These are phyloP conservation scores for Pseudeuparius sepicola DNA, from an alignment of 2,888 invertebrate species.

Conservation along the genomic window DNA sequence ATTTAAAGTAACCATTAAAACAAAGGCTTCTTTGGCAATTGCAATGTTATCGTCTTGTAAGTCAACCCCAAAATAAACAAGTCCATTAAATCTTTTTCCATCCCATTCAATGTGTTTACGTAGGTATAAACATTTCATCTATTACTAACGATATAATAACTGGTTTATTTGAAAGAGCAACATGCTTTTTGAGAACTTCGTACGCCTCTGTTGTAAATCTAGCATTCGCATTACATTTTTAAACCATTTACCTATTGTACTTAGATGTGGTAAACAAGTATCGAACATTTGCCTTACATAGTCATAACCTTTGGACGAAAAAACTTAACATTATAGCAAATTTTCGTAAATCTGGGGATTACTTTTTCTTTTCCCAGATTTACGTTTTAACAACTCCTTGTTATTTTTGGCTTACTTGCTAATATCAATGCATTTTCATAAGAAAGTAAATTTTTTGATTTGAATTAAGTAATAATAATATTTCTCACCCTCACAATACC, in stretches of 20 bases:
- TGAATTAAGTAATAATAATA: too few relatives aligned
- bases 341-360: slow-evolving; percentile 16
- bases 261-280: slow-evolving; percentile 27
- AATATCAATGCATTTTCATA: too few relatives aligned
- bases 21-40: slow-evolving; percentile 26
- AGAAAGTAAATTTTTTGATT: too few relatives aligned
- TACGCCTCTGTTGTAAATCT: slow-evolving; percentile 28
- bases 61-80: slow-evolving; percentile 27
- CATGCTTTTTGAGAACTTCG: slow-evolving; percentile 20
- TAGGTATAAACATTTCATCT: slow-evolving; percentile 30
- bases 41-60: slow-evolving; percentile 21
- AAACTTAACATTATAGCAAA: slow-evolving; percentile 19
- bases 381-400: too few relatives aligned
- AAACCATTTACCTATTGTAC: slow-evolving; percentile 31
- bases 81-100: slow-evolving; percentile 28
- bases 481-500: too few relatives aligned
- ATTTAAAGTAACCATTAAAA: slow-evolving; percentile 26
- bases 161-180: slow-evolving; percentile 11
- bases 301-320: slow-evolving; percentile 26
- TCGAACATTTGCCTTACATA: slow-evolving; percentile 31
- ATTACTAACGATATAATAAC: slow-evolving; percentile 20
- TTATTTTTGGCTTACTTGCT: too few relatives aligned
- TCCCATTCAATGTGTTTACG: slow-evolving; percentile 27
- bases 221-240: slow-evolving; percentile 26
- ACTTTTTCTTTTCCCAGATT: too few relatives aligned